Evolutionary conservation across 2,888 invertebrate species (phyloP).

Genomic region (Biston betularia): DNA sequence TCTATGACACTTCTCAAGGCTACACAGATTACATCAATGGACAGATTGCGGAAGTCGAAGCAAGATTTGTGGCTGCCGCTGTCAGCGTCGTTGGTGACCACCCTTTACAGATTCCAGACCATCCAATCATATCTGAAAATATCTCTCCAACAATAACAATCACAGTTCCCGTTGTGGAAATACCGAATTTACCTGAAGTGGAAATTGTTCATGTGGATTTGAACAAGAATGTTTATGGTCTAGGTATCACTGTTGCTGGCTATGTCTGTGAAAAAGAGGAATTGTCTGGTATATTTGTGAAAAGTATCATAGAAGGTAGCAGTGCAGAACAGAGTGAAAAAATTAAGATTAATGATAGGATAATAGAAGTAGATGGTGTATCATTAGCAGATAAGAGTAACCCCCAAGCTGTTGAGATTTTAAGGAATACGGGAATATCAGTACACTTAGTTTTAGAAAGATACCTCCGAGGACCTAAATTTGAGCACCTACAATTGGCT

Average conservation of each 20-base stretch:
- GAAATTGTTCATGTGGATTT: slow-evolving; percentile 96
- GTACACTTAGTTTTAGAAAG: slow-evolving; percentile 96
- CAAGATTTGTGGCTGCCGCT: slow-evolving; percentile 71
- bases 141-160: slow-evolving; percentile 81
- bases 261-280: slow-evolving; percentile 99
- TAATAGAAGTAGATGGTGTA: slow-evolving; percentile 97
- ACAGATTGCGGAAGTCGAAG: slow-evolving; percentile 66
- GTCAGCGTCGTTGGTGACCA: slow-evolving; percentile 80
- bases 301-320: slow-evolving; percentile 98
- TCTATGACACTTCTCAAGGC: slow-evolving; percentile 79
- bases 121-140: slow-evolving; percentile 67
- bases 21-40: slow-evolving; percentile 75
- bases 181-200: slow-evolving; percentile 93
- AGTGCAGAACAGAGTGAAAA: slow-evolving; percentile 96
- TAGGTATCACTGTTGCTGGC: slow-evolving; percentile 98
- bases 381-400: slow-evolving; percentile 97
- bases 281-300: slow-evolving; percentile 99
- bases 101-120: slow-evolving; percentile 74
- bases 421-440: slow-evolving; percentile 96
- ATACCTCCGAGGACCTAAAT: slow-evolving; percentile 97
- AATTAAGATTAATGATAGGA: slow-evolving; percentile 98
- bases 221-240: slow-evolving; percentile 95
- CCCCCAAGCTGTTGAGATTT: slow-evolving; percentile 97
- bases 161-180: slow-evolving; percentile 75
- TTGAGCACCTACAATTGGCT: slow-evolving; percentile 95